A percentile compares a stretch with the other conserved stretches of the same genome.
phyloP scores from a whole-genome alignment of 2,113 vertebrate genomes.

The Clinocottus analis region DNA sequence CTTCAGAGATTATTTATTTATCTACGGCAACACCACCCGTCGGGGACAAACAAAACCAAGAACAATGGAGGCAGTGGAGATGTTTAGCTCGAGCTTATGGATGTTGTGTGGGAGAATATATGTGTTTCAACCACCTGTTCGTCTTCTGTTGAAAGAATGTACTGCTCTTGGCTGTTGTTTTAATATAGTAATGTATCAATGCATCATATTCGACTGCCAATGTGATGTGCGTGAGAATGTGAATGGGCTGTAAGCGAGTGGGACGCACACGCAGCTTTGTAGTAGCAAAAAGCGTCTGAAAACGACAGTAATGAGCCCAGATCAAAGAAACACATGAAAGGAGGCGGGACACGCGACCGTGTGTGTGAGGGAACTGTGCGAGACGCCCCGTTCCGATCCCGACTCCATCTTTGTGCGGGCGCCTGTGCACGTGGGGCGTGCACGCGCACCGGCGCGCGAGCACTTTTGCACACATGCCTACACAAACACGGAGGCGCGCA shows the following conservation, averaged over 20 bases:
- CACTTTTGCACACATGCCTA: slow-evolving; percentile 31
- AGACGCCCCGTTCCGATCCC: slow-evolving; percentile 23
- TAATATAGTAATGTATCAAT: not conserved
- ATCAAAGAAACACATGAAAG: slow-evolving; percentile 60
- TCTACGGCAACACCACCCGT: slow-evolving; percentile 69
- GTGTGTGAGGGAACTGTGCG: slow-evolving; percentile 43
- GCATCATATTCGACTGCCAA: not conserved
- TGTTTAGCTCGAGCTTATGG: slow-evolving; percentile 31
- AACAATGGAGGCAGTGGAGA: slow-evolving; percentile 43
- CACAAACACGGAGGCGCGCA: slow-evolving; percentile 44
- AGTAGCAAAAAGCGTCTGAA: slow-evolving; percentile 22
- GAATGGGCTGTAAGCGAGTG: not conserved
- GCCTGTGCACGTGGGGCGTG: slow-evolving; percentile 13
- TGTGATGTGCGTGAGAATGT: not conserved
- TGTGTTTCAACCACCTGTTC: slow-evolving; percentile 6
- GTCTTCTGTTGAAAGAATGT: not conserved
- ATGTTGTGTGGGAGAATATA: slow-evolving; percentile 23
- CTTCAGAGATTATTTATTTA: slow-evolving; percentile 80
- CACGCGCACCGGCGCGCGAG: slow-evolving; percentile 35
- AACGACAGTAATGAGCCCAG: slow-evolving; percentile 39
- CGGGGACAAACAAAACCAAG: slow-evolving; percentile 46
- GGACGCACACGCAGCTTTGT: not conserved
- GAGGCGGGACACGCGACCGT: slow-evolving; percentile 29
- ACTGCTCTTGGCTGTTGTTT: not conserved
- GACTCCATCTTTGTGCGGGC: slow-evolving; percentile 18